Conservation (phyloP, 2,113 vertebrate genomes). For the Eulacestoma nigropectus region DNA sequence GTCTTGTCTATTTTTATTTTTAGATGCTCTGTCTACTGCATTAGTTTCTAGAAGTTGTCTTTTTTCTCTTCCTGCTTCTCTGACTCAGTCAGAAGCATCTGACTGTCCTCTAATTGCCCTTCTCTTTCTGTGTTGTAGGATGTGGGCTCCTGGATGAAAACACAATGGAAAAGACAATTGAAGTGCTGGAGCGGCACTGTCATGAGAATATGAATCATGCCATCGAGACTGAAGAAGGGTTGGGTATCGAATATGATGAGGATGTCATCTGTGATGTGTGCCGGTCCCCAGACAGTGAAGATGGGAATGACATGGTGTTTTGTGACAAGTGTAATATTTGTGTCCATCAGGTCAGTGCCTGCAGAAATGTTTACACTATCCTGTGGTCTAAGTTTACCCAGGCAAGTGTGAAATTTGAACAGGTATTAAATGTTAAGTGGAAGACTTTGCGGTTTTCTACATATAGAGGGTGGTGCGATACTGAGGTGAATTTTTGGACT, state of each 20-base stretch:
- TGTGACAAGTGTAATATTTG: constrained; percentile 99
- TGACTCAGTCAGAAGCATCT: not conserved
- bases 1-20: not conserved
- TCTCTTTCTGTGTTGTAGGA: constrained; percentile 68
- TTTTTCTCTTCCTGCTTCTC: not conserved
- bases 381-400: not conserved
- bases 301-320: constrained; percentile 99
- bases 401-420: not conserved
- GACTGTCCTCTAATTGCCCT: not conserved
- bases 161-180: constrained; percentile 91
- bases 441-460: not conserved
- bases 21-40: not conserved
- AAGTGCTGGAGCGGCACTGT: constrained; percentile 90
- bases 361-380: not conserved
- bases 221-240: constrained; percentile 93
- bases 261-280: constrained; percentile 99
- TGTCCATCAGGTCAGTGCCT: constrained; percentile 89
- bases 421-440: not conserved
- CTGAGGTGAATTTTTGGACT: not conserved
- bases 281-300: constrained; percentile 94
- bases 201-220: constrained; percentile 96
- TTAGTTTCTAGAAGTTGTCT: not conserved
- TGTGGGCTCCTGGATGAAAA: constrained; percentile 85
- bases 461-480: not conserved
- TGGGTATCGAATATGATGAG: constrained; percentile 98